Conservation (phyloP, 53 echinoderm and acorn worm genomes). For the Apostichopus leukothele region DNA sequence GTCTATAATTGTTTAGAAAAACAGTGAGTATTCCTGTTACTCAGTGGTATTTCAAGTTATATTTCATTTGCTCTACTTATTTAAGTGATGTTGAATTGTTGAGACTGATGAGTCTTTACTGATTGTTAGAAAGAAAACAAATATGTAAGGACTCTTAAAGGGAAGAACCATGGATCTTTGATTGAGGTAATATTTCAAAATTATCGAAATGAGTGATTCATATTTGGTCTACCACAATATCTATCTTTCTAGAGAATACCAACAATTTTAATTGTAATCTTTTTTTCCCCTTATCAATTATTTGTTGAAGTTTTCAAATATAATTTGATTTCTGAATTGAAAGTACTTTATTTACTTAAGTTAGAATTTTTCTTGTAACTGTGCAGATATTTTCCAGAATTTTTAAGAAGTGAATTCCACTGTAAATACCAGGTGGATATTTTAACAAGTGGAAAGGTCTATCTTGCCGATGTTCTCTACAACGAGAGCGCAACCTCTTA, state of each 20-base stretch:
- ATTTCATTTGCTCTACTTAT: no score
- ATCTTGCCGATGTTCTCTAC: conserved; percentile 93
- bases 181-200: no score
- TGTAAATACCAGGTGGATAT: conserved; percentile 99
- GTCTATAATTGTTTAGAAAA: conserved; percentile 81
- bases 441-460: conserved; percentile 92
- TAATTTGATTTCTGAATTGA: neutral
- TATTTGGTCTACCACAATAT: no score
- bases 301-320: neutral
- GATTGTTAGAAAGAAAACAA: no score
- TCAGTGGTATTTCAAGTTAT: neutral
- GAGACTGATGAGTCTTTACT: no score
- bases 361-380: neutral
- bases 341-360: neutral
- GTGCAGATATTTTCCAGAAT: conserved; percentile 88
- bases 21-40: conserved; percentile 63
- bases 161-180: no score
- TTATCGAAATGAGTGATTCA: no score
- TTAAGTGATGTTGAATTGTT: no score
- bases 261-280: no score
- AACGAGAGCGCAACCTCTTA: conserved; percentile 94
- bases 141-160: no score
- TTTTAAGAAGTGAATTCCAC: conserved; percentile 92
- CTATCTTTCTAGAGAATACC: no score
- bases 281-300: no score